Evolutionary conservation across 2,888 invertebrate genomes (phyloP).

Genomic region (Taenaris catops): DNA sequence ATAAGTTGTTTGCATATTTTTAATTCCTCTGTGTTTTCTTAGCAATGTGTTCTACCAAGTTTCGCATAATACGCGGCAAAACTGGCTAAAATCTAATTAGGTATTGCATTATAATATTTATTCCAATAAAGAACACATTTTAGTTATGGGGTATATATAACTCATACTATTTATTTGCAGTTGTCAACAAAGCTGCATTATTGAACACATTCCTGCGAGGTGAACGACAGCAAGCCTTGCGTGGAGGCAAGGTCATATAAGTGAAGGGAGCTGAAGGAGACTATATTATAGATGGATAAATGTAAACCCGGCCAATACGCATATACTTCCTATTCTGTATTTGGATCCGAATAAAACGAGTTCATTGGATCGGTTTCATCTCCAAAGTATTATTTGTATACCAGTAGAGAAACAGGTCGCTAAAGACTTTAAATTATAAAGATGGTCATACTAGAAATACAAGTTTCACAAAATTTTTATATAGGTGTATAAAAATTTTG

Average conservation of each 20-base stretch:
- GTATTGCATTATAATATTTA: too few species aligned
- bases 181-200: conserved; percentile 57
- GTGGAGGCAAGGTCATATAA: conserved; percentile 60
- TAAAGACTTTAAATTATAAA: too few species aligned
- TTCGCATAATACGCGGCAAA: too few species aligned
- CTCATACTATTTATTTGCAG: conserved; percentile 23
- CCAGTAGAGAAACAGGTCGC: background rate
- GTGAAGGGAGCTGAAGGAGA: conserved; percentile 51
- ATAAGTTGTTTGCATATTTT: too few species aligned
- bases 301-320: conserved; percentile 10
- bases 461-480: too few species aligned
- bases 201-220: conserved; percentile 63
- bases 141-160: conserved; percentile 1
- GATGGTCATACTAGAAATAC: too few species aligned
- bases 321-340: conserved; percentile 20
- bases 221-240: conserved; percentile 60
- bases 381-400: conserved; percentile 1
- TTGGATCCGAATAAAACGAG: conserved; percentile 13
- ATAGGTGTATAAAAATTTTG: too few species aligned
- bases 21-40: too few species aligned
- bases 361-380: conserved; percentile 5
- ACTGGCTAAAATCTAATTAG: too few species aligned
- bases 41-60: too few species aligned
- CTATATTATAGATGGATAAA: conserved; percentile 12
- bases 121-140: too few species aligned